Evolutionary conservation across 2,797 vertebrate genomes (phyloP), one percentile per base, ranked within the genome.

Genomic region (Pseudochirops cupreus): DNA sequence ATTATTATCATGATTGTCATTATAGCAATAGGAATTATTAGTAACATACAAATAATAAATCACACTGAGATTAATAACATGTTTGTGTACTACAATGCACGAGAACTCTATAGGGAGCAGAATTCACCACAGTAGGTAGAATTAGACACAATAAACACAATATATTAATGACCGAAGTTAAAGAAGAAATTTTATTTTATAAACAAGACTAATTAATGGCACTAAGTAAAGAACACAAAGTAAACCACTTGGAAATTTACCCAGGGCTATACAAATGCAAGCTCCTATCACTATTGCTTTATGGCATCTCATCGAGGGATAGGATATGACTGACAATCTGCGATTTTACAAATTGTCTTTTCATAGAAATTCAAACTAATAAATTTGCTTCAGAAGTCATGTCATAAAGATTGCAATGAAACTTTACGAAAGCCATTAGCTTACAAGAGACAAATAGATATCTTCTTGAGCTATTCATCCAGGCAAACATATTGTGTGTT

Each of bases 281-380:
- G 53, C 9, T 12, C 46, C 3, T 62, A 56, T 56, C 33, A 54
- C 39, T 58, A 26, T 74, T 50, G 28, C 10, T 92, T 74, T 54
- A 50, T 29, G n/a, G 29, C 33, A 52, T 93, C 91, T 50, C 10
- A 50, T 50, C 11, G 39, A 87, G 74, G 24, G 18, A 50, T 87
- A 24, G 39, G 58, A 28, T 93, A 90, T 82, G 91, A 91, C 21
- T 67, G 94, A 74, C 33, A 58, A 82, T 62, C 59, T n/a, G 74
- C 21, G 24, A 55, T 26, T 93, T 93, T 59, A 55, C 55, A 93
- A 91, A 55, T 55, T 82, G 50, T 55, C 55, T 59, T 93, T 95
- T 92, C 91, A 58, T 52, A 55, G n/a, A 52, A 92, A 58, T 16
- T 29, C 89, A 74, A 93, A 74, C 46, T 92, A 82, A 95, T 92